Base-by-base conservation (phyloP, 2,113 vertebrate species). In the Lepisosteus oculatus region DNA sequence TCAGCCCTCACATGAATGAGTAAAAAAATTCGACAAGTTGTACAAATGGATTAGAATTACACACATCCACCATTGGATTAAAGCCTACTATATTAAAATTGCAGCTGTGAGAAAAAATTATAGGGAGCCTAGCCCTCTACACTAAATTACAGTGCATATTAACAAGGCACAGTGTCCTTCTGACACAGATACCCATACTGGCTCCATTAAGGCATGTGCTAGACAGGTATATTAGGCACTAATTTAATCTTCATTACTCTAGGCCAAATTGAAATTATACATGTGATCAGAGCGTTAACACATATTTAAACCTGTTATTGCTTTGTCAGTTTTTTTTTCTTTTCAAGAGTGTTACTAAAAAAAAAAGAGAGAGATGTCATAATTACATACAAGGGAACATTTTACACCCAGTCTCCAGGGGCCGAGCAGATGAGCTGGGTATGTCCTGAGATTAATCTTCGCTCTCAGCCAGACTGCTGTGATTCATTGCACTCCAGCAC, bases 401-500 rank as follows among this genome's bases (percentile, higher is more conserved):
- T 88, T 88, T 83, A 80, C 83, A 86, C 83, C 72, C 72, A 85
- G 84, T 76, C 85, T 90, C 85, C 64, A 74, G n/a, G 72, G 83
- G 88, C 89, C 90, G 88, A 91, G 86, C 78, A 87, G 87, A 90
- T 80, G 89, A 92, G 88, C 84, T 79, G 81, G 82, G 84, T 86
- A 79, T 87, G 87, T 88, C 88, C 88, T 76, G 79, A 90, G 92
- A 93, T 93, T 90, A 93, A 93, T 92, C 88, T 89, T 87, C 84
- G 84, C 86, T 88, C 89, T 84, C 84, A 70, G 73, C 78, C 77
- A 83, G 86, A 89, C 89, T 81, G 87, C 88, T 85, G 82, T 93
- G 90, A 95, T 94, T 93, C 93, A 95, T 95, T 94, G 94, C 70
- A 75, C 78, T 88, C 93, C 90, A 87, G 85, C 92, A 91, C 89